Conservation (phyloP, 2,113 vertebrate species). For the Clarias gariepinus region DNA sequence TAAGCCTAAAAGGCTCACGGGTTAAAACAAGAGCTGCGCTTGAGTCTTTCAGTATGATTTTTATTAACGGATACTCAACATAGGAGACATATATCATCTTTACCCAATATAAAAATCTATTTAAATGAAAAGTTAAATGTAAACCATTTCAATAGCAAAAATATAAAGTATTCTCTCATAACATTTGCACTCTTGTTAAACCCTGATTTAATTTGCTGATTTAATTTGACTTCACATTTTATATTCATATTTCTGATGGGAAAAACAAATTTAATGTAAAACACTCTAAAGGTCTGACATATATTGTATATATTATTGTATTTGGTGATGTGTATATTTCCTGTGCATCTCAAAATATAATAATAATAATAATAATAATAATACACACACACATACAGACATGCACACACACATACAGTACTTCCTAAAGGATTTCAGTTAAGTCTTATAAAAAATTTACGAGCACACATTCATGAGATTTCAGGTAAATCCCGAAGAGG, state of each 20-base stretch:
- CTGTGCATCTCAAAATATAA: too few species aligned
- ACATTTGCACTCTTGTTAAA: neutral
- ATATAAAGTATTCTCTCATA: neutral
- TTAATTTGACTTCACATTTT: neutral
- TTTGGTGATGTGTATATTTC: neutral
- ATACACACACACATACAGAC: too few species aligned
- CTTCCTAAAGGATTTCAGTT: neutral
- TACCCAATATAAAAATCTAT: neutral
- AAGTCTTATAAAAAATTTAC: neutral
- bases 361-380: too few species aligned
- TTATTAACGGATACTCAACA: neutral
- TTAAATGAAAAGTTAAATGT: neutral
- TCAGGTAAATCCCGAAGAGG: neutral
- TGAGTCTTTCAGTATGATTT: neutral
- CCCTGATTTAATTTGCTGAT: neutral
- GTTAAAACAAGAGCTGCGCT: neutral
- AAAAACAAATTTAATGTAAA: neutral
- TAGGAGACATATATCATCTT: neutral
- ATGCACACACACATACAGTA: too few species aligned
- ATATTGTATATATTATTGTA: too few species aligned
- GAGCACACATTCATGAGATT: neutral
- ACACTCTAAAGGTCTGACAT: neutral
- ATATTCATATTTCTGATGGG: neutral
- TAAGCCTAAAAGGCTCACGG: neutral
- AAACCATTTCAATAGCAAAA: neutral